phyloP scores from a whole-genome alignment of 2,888 invertebrate genomes.

The Lasioglossum oenotherae region DNA sequence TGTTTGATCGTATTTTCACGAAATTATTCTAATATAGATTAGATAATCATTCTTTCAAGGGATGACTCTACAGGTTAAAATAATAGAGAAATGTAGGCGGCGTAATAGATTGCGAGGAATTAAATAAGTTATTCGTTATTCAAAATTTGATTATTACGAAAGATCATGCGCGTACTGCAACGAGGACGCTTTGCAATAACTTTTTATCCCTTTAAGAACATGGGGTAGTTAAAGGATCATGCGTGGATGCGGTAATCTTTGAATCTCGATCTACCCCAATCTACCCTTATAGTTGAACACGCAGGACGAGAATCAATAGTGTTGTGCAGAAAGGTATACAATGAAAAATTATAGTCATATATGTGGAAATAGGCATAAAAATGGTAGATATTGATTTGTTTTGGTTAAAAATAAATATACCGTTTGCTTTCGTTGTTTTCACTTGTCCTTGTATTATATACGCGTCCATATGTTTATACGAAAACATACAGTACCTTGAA shows the following conservation, averaged over 20 bases:
- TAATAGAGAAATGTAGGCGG: not conserved
- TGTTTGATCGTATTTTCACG: too few species aligned
- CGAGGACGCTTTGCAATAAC: constrained; percentile 2
- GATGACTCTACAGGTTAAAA: not conserved
- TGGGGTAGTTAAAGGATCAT: not conserved
- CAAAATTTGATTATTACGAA: not conserved
- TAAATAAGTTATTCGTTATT: not conserved
- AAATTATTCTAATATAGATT: too few species aligned
- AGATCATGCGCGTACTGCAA: not conserved
- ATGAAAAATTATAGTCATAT: constrained; percentile 9
- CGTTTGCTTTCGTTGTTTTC: not conserved
- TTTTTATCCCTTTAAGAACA: not conserved
- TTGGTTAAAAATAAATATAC: constrained; percentile 3
- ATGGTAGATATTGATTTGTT: constrained; percentile 15
- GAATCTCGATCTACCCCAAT: not conserved
- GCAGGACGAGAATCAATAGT: constrained; percentile 12
- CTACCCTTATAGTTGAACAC: not conserved
- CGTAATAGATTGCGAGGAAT: not conserved
- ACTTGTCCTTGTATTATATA: not conserved
- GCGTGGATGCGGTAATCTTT: constrained; percentile 22
- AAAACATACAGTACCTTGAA: not conserved
- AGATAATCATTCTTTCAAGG: not conserved
- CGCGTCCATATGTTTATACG: constrained; percentile 14
- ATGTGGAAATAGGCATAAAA: constrained; percentile 7
- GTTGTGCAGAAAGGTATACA: constrained; percentile 5